Evolutionary conservation across 2,113 vertebrate species (phyloP), one percentile per base, ranked within the genome.

Genomic region (Triplophysa siluroides): DNA sequence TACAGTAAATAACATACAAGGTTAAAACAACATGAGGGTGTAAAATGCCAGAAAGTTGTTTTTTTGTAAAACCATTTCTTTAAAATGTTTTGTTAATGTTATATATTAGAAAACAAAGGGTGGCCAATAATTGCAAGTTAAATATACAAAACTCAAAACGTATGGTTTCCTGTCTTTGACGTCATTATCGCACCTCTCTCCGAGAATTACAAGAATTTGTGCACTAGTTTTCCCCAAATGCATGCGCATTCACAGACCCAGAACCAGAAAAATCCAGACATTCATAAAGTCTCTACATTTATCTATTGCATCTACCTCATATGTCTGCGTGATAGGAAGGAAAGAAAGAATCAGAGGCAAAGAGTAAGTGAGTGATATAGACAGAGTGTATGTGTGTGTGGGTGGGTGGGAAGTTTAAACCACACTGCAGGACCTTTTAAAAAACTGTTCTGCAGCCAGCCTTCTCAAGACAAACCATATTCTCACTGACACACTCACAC

Each of bases 111-210:
- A 43, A 41, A 11, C n/a, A n/a, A 43, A 43, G 13, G 10, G 21
- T n/a, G 14, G 16, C 26, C 18, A 12, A 58, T 73, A 23, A 73
- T 2, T 23, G 2, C 1, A 2, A 33, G 10, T 65, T 71, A 21
- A 9, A 24, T 33, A 21, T 13, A 62, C 7, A 43, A 29, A 33
- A 63, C 23, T 43, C 13, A 16, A 71, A 23, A 74, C 16, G 71
- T 52, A 21, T 26, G 26, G 13, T 69, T 79, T 79, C 58, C 76
- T 78, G 47, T 65, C 75, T 54, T 38, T 79, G 82, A 81, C 78
- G 78, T 78, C 75, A 81, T n/a, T 0, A 52, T 38, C 21, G 41
- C 38, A 38, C 29, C 3, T 19, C 11, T 38, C 52, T 26, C 52
- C 60, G 71, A 41, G 19, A n/a, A 21, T 58, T 58, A 58, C 41